Percentiles rank a stretch among this genome's conserved stretches.
Evolutionary conservation across 2,888 invertebrate genomes (phyloP).

Genomic region (Hypena proboscidalis): DNA sequence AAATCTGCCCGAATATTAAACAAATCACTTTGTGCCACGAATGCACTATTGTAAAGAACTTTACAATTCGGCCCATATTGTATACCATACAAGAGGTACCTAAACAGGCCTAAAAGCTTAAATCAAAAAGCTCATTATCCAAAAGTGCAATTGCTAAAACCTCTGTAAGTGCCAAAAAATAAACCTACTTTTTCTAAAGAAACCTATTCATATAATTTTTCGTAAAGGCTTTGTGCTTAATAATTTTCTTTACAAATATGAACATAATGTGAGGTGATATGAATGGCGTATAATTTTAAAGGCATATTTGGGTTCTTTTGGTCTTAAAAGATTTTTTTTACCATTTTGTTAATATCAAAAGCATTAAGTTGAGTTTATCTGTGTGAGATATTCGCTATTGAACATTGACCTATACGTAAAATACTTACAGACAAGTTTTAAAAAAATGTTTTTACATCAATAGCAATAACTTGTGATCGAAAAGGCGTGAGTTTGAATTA

Average conservation of each 20-base stretch:
- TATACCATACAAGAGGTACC: background rate
- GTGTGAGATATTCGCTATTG: no score
- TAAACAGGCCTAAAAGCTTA: background rate
- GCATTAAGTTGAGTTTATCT: background rate
- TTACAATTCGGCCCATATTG: background rate
- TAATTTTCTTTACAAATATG: conserved; percentile 28
- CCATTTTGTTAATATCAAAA: conserved; percentile 13
- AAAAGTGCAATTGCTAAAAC: conserved; percentile 21
- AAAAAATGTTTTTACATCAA: no score
- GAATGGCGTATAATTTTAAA: conserved; percentile 19
- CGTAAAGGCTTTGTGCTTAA: conserved; percentile 30
- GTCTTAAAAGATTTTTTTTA: background rate
- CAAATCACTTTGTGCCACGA: conserved; percentile 9
- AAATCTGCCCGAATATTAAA: no score
- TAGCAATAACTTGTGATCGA: no score
- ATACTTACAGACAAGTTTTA: no score
- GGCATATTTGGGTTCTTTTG: conserved; percentile 4
- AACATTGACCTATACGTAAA: no score
- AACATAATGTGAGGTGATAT: conserved; percentile 22
- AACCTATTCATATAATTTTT: conserved; percentile 30
- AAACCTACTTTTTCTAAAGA: conserved; percentile 9
- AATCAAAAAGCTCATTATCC: conserved; percentile 1
- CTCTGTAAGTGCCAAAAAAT: conserved; percentile 24
- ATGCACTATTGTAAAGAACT: background rate
- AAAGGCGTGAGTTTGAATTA: no score